Percentiles rank a stretch among this genome's conserved stretches.
Evolutionary conservation across 2,797 vertebrate genomes (phyloP).

Genomic region (Rhinatrema bivittatum): DNA sequence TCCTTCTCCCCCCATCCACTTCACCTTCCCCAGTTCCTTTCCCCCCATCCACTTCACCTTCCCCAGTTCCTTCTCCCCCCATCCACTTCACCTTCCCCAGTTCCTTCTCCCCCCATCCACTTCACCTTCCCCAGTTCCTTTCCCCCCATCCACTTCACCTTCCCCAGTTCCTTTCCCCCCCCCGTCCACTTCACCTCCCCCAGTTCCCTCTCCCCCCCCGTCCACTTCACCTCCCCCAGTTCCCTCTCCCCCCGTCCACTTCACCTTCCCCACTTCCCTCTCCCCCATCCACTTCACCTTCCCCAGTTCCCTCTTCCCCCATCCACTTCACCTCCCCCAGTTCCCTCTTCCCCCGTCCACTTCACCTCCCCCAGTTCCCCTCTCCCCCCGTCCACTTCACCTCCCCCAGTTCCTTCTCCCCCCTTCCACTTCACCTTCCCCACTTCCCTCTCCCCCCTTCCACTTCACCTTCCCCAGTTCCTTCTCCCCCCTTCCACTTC

Average conservation of each 20-base stretch:
- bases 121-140: too few relatives aligned
- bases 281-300: too few relatives aligned
- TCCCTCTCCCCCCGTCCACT: fast-evolving
- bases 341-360: conserved; percentile 4
- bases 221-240: neutral
- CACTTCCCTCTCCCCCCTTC: neutral
- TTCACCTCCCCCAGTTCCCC: neutral
- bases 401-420: conserved; percentile 9
- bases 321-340: neutral
- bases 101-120: too few relatives aligned
- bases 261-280: too few relatives aligned
- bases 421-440: neutral
- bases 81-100: too few relatives aligned
- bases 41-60: too few relatives aligned
- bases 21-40: too few relatives aligned
- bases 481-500: neutral
- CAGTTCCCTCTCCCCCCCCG: neutral
- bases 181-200: neutral
- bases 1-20: too few relatives aligned
- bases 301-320: neutral
- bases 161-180: neutral
- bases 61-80: too few relatives aligned
- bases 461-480: neutral
- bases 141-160: too few relatives aligned
- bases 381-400: neutral